A percentile compares a stretch with the other conserved stretches of the same genome.
phyloP scores from a whole-genome alignment of 1,140 invertebrate genomes.

The Calliphora vicina region DNA sequence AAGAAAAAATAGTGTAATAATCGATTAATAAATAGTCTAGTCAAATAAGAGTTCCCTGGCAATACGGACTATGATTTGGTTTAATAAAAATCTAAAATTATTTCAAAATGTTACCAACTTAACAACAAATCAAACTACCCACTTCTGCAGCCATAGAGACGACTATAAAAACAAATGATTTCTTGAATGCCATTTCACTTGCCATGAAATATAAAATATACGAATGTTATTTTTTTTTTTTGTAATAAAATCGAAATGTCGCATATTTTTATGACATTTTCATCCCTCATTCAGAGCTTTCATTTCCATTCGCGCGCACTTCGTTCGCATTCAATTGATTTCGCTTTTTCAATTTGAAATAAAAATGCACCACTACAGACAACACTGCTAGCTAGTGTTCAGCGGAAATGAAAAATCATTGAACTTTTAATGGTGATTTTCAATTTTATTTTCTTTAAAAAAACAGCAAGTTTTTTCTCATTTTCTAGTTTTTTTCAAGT shows the following conservation, averaged over 20 bases:
- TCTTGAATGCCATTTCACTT: conserved; percentile 4
- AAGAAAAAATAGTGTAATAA: too few relatives aligned
- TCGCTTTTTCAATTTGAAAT: not conserved
- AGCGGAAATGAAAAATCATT: not conserved
- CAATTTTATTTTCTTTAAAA: not conserved
- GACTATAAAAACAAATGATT: not conserved
- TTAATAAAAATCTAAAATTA: too few relatives aligned
- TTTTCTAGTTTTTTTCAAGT: not conserved
- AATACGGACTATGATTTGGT: too few relatives aligned
- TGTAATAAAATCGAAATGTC: conserved; percentile 63
- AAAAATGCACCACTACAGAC: not conserved
- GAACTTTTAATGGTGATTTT: not conserved
- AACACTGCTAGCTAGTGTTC: not conserved
- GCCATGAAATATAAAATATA: not conserved
- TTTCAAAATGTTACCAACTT: too few relatives aligned
- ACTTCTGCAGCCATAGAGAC: not conserved
- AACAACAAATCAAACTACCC: not conserved
- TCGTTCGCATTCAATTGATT: not conserved
- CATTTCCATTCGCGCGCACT: not conserved
- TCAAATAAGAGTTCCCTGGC: too few relatives aligned
- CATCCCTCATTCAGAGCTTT: conserved; percentile 34
- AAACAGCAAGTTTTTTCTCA: not conserved
- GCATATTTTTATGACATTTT: conserved; percentile 63
- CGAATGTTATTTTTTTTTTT: conserved; percentile 44
- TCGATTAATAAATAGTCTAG: too few relatives aligned